Evolutionary conservation across 2,797 vertebrate species (phyloP).

Genomic region (Pampus argenteus): DNA sequence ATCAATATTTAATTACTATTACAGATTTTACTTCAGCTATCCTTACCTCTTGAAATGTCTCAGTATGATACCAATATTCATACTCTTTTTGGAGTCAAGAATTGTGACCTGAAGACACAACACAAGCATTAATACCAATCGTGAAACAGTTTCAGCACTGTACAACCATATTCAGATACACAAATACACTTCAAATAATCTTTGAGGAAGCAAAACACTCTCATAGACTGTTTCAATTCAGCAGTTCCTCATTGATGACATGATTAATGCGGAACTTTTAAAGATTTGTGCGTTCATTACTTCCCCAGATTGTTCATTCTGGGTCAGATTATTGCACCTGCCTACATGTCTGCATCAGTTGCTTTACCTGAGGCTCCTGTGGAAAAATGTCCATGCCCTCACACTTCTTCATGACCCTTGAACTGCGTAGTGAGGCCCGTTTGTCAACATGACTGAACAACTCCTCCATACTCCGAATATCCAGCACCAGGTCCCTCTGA

Average conservation of each 20-base stretch:
- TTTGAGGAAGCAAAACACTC: constrained; percentile 43
- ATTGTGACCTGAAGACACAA: constrained; percentile 81
- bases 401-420: constrained; percentile 46
- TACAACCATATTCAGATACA: neutral
- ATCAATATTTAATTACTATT: too few relatives aligned
- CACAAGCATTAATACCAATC: neutral
- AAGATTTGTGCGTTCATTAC: constrained; percentile 10
- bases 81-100: constrained; percentile 87
- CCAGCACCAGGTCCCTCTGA: constrained; percentile 80
- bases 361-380: constrained; percentile 68
- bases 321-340: neutral
- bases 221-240: neutral
- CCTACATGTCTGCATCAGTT: neutral
- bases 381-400: constrained; percentile 56
- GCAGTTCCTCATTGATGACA: constrained; percentile 45
- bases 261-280: constrained; percentile 21
- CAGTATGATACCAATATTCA: constrained; percentile 89
- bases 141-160: neutral
- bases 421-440: constrained; percentile 37
- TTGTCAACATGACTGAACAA: constrained; percentile 84
- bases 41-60: constrained; percentile 89
- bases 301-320: constrained; percentile 40
- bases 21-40: too few relatives aligned
- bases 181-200: neutral
- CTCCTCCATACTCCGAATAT: constrained; percentile 86